phyloP scores from a whole-genome alignment of 2,797 vertebrate species.

The Steatocranus sp. region DNA sequence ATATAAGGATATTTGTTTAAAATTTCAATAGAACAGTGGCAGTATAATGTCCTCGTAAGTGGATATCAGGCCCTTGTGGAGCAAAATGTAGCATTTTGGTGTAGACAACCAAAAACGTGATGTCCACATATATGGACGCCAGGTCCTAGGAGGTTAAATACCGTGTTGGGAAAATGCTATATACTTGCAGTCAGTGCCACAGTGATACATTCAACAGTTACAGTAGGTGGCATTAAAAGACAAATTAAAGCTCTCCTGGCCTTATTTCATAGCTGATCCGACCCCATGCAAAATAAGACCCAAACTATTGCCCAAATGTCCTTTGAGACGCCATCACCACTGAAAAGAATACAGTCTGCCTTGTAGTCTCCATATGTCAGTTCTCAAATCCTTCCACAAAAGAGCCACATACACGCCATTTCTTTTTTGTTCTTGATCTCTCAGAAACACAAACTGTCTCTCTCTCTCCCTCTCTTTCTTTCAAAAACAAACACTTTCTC shows the following conservation, averaged over 20 bases:
- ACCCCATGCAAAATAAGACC: constrained; percentile 47
- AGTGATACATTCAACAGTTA: constrained; percentile 26
- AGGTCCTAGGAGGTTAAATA: neutral
- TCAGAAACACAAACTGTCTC: constrained; percentile 40
- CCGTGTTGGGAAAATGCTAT: neutral
- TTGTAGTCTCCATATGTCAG: constrained; percentile 53
- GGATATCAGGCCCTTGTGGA: neutral
- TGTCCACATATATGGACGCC: neutral
- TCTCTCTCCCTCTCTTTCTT: neutral
- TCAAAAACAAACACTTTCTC: constrained; percentile 1
- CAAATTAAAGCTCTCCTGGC: constrained; percentile 20
- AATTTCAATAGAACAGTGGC: neutral
- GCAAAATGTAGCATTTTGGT: neutral
- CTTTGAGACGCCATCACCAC: constrained; percentile 47
- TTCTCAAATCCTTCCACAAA: constrained; percentile 54
- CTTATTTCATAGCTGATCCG: constrained; percentile 25
- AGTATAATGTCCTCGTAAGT: neutral
- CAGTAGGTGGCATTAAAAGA: constrained; percentile 8
- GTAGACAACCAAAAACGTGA: neutral
- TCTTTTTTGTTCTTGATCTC: constrained; percentile 47
- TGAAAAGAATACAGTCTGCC: constrained; percentile 49
- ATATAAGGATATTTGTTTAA: neutral
- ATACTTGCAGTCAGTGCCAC: neutral
- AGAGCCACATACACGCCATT: constrained; percentile 27
- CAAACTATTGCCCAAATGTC: constrained; percentile 36